phyloP scores from a whole-genome alignment of 2,797 vertebrate species.

The Notolepis coatsorum region DNA sequence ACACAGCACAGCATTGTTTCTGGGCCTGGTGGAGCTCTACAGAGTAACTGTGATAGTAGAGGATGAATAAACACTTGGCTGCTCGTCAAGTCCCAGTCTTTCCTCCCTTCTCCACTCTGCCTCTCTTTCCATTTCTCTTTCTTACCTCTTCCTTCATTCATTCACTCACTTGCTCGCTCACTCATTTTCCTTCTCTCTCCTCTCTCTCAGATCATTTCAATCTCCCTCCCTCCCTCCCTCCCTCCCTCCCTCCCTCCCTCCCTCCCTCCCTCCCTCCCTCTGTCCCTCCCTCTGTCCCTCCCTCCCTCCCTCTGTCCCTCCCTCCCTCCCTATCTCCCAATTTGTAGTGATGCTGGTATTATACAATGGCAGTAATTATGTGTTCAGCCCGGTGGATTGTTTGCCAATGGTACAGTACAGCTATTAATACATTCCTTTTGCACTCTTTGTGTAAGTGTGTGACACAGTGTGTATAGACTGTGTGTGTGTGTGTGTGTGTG shows the following conservation, averaged over 20 bases:
- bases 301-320: not conserved
- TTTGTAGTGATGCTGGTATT: too few relatives aligned
- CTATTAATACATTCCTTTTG: slow-evolving; percentile 10
- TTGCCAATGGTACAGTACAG: slow-evolving; percentile 9
- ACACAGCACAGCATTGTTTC: too few relatives aligned
- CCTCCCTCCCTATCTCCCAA: not conserved
- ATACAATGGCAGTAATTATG: slow-evolving; percentile 2
- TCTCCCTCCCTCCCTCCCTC: not conserved
- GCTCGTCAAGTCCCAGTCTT: too few relatives aligned
- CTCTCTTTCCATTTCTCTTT: too few relatives aligned
- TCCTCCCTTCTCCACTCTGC: too few relatives aligned
- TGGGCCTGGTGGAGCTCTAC: too few relatives aligned
- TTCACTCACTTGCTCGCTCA: too few relatives aligned
- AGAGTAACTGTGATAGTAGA: too few relatives aligned
- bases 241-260: not conserved
- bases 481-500: slow-evolving; percentile 12
- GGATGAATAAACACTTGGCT: too few relatives aligned
- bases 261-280: not conserved
- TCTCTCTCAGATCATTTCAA: too few relatives aligned
- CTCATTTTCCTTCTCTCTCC: too few relatives aligned
- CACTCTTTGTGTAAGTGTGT: slow-evolving; percentile 11
- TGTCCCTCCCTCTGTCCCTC: not conserved
- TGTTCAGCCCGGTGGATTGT: not conserved
- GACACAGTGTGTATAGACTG: slow-evolving; percentile 22
- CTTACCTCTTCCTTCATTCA: too few relatives aligned